Percentiles rank a stretch among this genome's conserved stretches.
Evolutionary conservation across 2,113 vertebrate genomes (phyloP).

Genomic region (Xerus inauris): DNA sequence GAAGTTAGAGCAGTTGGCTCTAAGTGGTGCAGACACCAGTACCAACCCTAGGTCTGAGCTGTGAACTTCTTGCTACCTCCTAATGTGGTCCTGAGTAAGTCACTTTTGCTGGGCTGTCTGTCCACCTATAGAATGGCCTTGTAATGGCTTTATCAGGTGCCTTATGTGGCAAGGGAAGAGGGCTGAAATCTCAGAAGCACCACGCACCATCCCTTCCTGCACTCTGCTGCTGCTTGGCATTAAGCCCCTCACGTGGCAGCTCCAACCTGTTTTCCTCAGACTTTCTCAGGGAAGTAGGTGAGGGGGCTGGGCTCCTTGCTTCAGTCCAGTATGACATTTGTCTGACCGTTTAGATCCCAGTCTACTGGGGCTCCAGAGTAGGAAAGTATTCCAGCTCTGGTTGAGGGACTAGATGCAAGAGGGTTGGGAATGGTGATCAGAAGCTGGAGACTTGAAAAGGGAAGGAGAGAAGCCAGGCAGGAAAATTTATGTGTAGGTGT

Average conservation of each 20-base stretch:
- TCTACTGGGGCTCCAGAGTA: neutral
- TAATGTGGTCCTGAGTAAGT: neutral
- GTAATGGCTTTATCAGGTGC: neutral
- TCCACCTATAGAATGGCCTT: neutral
- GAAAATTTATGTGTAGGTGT: neutral
- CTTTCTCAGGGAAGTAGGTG: conserved; percentile 17
- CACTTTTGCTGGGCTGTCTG: neutral
- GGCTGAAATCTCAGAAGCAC: neutral
- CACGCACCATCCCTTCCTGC: neutral
- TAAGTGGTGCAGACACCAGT: neutral
- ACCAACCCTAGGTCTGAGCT: neutral
- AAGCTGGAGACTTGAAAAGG: neutral
- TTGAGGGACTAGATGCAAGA: neutral
- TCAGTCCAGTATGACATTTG: neutral
- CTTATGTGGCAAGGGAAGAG: neutral
- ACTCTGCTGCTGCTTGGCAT: neutral
- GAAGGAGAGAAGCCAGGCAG: neutral
- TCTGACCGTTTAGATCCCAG: neutral
- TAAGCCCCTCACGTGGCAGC: neutral
- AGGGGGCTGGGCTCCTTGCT: neutral
- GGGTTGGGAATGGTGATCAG: neutral
- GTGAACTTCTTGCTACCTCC: neutral
- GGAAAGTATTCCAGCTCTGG: neutral
- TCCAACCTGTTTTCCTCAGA: neutral
- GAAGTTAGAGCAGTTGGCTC: neutral